Evolutionary conservation across 2,888 invertebrate species (phyloP), one percentile per base, ranked within the genome.

Genomic region (Iselma pallidipennis): DNA sequence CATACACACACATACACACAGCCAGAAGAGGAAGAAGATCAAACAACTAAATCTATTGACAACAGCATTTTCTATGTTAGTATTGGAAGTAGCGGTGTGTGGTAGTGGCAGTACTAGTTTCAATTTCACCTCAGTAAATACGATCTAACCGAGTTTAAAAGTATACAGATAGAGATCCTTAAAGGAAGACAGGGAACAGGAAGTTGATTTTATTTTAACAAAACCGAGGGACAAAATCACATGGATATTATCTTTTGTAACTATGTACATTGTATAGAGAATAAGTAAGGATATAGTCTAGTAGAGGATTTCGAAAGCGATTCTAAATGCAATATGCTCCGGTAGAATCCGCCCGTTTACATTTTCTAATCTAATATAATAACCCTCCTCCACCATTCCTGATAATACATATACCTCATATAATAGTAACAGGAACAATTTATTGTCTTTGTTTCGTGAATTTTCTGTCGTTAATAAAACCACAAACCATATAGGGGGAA

Each of bases 11-110:
- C 14, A 10, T 14, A 42, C 19, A 9, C 21, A 21, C 45, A 45
- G 21, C 19, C 21, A 45, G 1, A 16, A 21, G 21, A 45, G 45
- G 19, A 37, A n/a, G 37, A 21, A 45, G 21, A 21, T 19, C 45
- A 45, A 45, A 45, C 45, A 45, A 45, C 45, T 45, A 12, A 45
- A 45, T 4, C 45, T 45, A 45, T 45, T 45, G 45, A 45, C 45
- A 45, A 45, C 21, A 10, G 45, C 16, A 45, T 45, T 45, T 45
- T 21, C 45, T 21, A 45, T 45, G 45, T 45, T 45, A 21, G 19
- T 45, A 45, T 21, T 45, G 45, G 45, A 21, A 45, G 19, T n/a
- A n/a, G n/a, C n/a, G n/a, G n/a, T n/a, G n/a, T 21, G 3, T 45
- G 10, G 21, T 37, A 12, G 12, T n/a, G n/a, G 7, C 10, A 10